Percentiles rank a stretch among this genome's conserved stretches.
phyloP scores from a whole-genome alignment of 2,888 invertebrate species.

The Rhodophaea formosa region DNA sequence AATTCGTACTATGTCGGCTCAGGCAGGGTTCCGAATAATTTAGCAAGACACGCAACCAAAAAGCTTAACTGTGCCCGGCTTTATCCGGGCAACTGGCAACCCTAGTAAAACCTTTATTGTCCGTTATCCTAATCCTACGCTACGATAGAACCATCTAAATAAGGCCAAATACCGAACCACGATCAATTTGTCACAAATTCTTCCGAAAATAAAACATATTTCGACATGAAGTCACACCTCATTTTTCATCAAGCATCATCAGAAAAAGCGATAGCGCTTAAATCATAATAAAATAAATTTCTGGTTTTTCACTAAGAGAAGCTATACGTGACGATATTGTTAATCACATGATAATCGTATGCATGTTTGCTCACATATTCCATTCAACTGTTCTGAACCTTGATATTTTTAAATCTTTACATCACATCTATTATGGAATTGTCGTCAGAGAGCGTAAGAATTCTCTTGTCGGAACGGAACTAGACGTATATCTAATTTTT shows the following conservation, averaged over 20 bases:
- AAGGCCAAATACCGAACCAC: too few relatives aligned
- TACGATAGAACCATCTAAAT: too few relatives aligned
- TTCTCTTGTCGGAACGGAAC: neutral
- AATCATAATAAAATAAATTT: neutral
- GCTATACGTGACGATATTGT: slow-evolving; percentile 5
- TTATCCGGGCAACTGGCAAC: too few relatives aligned
- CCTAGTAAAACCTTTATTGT: too few relatives aligned
- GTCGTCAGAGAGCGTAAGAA: neutral
- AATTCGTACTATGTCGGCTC: too few relatives aligned
- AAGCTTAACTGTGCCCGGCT: too few relatives aligned
- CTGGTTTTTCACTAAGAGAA: slow-evolving; percentile 9
- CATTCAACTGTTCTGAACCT: slow-evolving; percentile 22
- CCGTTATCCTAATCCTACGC: too few relatives aligned
- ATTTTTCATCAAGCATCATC: neutral
- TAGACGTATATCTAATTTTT: neutral
- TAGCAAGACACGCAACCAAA: too few relatives aligned
- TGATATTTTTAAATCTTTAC: slow-evolving; percentile 19
- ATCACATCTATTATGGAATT: slow-evolving; percentile 12
- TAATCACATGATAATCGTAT: slow-evolving; percentile 19
- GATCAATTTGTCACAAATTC: too few relatives aligned
- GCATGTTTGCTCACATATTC: slow-evolving; percentile 18
- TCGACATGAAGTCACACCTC: too few relatives aligned
- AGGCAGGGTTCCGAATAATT: too few relatives aligned
- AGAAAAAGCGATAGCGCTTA: neutral
- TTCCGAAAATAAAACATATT: too few relatives aligned